These are phyloP conservation scores for Cossypha polioptera DNA, from an alignment of 2,797 vertebrate genomes.

Conservation along the genomic window DNA sequence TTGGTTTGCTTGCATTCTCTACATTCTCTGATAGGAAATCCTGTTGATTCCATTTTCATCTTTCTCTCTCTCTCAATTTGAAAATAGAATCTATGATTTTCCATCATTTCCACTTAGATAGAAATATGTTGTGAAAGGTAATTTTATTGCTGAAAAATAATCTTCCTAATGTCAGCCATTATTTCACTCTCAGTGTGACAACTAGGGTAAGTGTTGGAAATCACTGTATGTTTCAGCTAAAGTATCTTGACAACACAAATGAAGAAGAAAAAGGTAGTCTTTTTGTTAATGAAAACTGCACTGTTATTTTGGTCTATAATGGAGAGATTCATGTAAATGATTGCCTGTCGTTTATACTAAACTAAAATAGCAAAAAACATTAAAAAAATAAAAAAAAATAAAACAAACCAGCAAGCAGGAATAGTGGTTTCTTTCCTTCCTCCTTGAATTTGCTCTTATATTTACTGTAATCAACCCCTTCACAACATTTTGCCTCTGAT, in stretches of 20 bases:
- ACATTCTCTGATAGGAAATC: conserved; percentile 1
- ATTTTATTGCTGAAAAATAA: conserved; percentile 74
- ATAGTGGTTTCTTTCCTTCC: not conserved
- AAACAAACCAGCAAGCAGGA: not conserved
- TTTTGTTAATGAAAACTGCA: conserved; percentile 73
- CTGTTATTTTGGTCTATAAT: conserved; percentile 72
- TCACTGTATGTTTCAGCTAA: conserved; percentile 71
- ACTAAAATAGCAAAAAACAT: conserved; percentile 34
- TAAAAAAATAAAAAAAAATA: too few species aligned
- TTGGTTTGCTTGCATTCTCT: not conserved
- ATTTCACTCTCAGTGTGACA: conserved; percentile 75
- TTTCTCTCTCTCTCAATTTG: conserved; percentile 35
- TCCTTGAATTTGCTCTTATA: conserved; percentile 2
- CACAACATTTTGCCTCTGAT: not conserved
- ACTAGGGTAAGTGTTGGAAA: conserved; percentile 73
- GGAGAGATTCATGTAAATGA: conserved; percentile 72
- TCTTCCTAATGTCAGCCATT: conserved; percentile 76
- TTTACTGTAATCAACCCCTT: not conserved
- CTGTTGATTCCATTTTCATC: conserved; percentile 55
- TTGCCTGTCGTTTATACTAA: conserved; percentile 60
- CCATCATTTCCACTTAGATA: conserved; percentile 73
- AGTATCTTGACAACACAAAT: conserved; percentile 75
- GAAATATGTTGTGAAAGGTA: conserved; percentile 76
- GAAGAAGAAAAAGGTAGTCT: conserved; percentile 68
- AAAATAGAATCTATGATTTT: conserved; percentile 73